Evolutionary conservation across 2,888 invertebrate species (phyloP), one percentile per base, ranked within the genome.

Genomic region (Eupithecia inturbata): DNA sequence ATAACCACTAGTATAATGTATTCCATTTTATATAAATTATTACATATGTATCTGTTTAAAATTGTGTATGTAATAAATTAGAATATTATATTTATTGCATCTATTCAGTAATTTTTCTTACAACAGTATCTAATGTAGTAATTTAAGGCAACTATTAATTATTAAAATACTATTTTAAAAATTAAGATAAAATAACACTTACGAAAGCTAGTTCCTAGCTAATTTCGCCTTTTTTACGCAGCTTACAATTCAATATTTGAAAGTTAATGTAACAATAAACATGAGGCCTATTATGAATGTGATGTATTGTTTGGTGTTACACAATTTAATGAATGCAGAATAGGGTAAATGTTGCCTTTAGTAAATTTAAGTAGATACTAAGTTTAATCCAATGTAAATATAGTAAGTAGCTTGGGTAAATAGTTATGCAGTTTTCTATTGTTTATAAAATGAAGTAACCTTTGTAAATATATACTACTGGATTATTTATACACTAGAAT

Each of bases 381-480:
- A 69, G 71, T 80, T 66, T 67, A 70, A 31, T 76, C 74, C 78
- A 79, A 74, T 81, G 81, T 81, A 77, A 69, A 76, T 78, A 77
- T 67, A 72, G 69, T 72, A 45, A 10, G 66, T 68, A 77, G 74
- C 72, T 76, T 78, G 68, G 39, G 72, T n/a, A 78, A 82, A 53
- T 57, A 57, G 57, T 79, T 82, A 81, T 83, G 83, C 85, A 83
- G 86, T 89, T 91, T 90, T 91, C 87, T 91, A 90, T 88, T 88
- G 88, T 91, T 91, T 89, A 87, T 85, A 76, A 67, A 76, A 67
- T 72, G 6, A 64, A 36, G 33, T 74, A 77, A 73, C 68, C 69
- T 77, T 81, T 90, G 89, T 92, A 90, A 84, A 89, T 88, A 89
- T 78, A 86, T 87, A 87, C 84, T 92, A 92, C 91, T 91, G 16